Evolutionary conservation across 2,797 vertebrate genomes (phyloP).

Genomic region (Oreortyx pictus): DNA sequence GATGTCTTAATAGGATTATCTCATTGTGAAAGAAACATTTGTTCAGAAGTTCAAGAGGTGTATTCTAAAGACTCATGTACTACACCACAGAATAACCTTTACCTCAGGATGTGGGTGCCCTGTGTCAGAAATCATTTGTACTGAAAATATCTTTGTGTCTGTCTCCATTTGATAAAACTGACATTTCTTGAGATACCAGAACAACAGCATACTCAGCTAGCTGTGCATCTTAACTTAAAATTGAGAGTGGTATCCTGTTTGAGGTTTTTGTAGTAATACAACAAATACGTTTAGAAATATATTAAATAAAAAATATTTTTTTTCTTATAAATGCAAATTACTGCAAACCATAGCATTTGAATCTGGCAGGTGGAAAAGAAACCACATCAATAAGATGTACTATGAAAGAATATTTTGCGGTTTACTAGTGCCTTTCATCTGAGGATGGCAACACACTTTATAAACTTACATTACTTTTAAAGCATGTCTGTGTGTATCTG

Average conservation of each 20-base stretch:
- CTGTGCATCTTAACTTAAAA: not conserved
- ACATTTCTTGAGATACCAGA: not conserved
- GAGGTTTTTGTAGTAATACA: not conserved
- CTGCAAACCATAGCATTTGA: not conserved
- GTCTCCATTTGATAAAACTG: not conserved
- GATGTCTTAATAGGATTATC: conserved; percentile 44
- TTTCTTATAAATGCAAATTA: not conserved
- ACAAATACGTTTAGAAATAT: not conserved
- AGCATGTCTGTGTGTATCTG: not conserved
- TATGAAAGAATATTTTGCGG: not conserved
- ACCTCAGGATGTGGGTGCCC: not conserved
- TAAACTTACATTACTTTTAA: not conserved
- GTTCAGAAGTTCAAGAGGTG: not conserved
- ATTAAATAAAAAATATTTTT: not conserved
- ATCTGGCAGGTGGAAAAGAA: conserved; percentile 17
- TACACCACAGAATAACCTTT: conserved; percentile 13
- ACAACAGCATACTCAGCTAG: not conserved
- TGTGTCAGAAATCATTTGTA: not conserved
- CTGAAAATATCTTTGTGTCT: not conserved
- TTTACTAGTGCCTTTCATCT: not conserved
- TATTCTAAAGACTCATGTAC: conserved; percentile 7
- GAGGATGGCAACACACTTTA: not conserved
- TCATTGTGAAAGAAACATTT: conserved; percentile 37
- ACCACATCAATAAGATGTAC: not conserved
- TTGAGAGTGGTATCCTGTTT: not conserved